Conservation (phyloP, 2,113 vertebrate genomes). For the Mystacornis crossleyi region DNA sequence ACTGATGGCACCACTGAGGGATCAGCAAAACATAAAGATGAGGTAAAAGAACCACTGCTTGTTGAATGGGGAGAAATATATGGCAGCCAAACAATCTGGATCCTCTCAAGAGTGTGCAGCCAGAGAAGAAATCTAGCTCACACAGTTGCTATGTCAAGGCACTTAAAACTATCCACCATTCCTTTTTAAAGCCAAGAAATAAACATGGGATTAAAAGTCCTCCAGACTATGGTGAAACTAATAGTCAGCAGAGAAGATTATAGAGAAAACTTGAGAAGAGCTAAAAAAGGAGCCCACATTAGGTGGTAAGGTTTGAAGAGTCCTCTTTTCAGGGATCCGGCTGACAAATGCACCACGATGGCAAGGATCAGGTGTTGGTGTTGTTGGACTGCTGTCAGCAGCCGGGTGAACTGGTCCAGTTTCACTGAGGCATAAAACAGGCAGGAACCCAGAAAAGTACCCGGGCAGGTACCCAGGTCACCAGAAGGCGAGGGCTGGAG, state of each 20-base stretch:
- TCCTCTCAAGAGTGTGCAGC: not conserved
- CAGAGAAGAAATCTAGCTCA: not conserved
- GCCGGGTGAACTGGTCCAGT: not conserved
- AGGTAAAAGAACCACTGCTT: not conserved
- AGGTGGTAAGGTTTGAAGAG: not conserved
- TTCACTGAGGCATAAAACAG: not conserved
- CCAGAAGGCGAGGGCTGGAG: not conserved
- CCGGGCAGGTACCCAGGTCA: not conserved
- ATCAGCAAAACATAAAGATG: not conserved
- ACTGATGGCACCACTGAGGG: not conserved
- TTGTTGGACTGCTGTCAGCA: not conserved
- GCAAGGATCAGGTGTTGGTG: not conserved
- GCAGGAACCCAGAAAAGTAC: not conserved
- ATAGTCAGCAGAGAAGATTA: not conserved
- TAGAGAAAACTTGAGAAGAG: not conserved
- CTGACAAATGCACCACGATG: fast-evolving
- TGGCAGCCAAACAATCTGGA: not conserved
- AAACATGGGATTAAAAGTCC: not conserved
- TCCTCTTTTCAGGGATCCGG: not conserved
- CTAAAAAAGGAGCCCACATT: not conserved
- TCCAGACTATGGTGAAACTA: not conserved
- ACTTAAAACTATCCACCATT: not conserved
- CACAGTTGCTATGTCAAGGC: not conserved
- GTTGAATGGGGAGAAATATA: not conserved
- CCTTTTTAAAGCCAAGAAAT: not conserved